Evolutionary conservation across 2,888 invertebrate genomes (phyloP).

Genomic region (Isotomurus palustris): DNA sequence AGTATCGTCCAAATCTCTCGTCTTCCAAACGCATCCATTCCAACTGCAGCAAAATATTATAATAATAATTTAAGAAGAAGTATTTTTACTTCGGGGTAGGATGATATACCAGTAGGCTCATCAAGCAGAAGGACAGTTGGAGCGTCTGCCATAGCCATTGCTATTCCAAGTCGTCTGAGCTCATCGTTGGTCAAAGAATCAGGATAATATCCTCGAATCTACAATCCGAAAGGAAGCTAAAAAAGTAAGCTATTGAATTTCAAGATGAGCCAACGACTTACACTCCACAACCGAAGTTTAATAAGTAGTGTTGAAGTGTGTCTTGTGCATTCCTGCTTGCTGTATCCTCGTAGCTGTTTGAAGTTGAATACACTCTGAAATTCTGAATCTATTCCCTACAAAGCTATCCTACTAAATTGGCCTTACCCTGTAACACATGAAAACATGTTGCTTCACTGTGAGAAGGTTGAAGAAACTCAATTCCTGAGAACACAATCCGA

Average conservation of each 20-base stretch:
- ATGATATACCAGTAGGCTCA: constrained; percentile 26
- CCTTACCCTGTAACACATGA: constrained; percentile 32
- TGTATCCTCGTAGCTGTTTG: constrained; percentile 27
- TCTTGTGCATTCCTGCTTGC: constrained; percentile 12
- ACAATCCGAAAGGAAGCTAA: too few species aligned
- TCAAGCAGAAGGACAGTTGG: constrained; percentile 38
- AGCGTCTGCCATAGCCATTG: constrained; percentile 33
- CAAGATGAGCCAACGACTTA: not conserved
- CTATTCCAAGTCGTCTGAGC: constrained; percentile 30
- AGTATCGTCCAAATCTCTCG: constrained; percentile 39
- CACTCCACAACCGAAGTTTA: constrained; percentile 26
- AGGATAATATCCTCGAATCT: constrained; percentile 15
- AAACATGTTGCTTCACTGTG: constrained; percentile 35
- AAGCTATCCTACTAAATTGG: too few species aligned
- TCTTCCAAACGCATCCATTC: constrained; percentile 29
- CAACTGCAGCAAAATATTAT: not conserved
- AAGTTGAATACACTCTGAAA: not conserved
- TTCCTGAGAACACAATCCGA: constrained; percentile 36
- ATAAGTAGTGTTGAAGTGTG: constrained; percentile 20
- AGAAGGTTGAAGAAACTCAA: constrained; percentile 36
- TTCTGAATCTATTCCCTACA: not conserved
- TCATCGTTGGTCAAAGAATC: constrained; percentile 24
- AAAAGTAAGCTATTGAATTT: too few species aligned
- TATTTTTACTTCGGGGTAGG: not conserved
- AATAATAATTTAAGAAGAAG: not conserved